Percentiles rank a stretch among this genome's conserved stretches.
phyloP scores from a whole-genome alignment of 2,888 invertebrate genomes.

The Drosophila lacicola region DNA sequence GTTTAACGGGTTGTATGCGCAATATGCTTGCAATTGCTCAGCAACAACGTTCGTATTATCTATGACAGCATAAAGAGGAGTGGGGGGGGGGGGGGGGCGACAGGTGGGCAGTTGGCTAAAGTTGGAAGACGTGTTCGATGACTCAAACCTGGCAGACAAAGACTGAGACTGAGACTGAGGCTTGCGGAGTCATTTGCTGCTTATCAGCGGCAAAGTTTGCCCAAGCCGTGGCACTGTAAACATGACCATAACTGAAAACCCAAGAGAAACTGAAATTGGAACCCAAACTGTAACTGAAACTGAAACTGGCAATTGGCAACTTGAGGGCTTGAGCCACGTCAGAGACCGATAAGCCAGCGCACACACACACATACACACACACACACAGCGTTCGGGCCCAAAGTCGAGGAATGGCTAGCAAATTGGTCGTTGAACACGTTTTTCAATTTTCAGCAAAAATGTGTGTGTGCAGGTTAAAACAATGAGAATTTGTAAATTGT shows the following conservation, averaged over 20 bases:
- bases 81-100: neutral
- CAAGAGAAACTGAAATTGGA: slow-evolving; percentile 18
- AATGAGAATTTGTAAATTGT: slow-evolving; percentile 44
- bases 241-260: slow-evolving; percentile 35
- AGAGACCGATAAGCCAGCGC: slow-evolving; percentile 36
- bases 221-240: slow-evolving; percentile 53
- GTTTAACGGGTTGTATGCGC: slow-evolving; percentile 67
- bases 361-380: slow-evolving; percentile 10
- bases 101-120: neutral
- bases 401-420: slow-evolving; percentile 26
- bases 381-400: slow-evolving; percentile 7
- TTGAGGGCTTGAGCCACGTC: slow-evolving; percentile 23
- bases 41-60: slow-evolving; percentile 38
- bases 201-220: slow-evolving; percentile 77
- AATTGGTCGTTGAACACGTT: slow-evolving; percentile 78
- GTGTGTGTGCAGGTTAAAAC: slow-evolving; percentile 23
- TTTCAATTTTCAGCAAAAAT: slow-evolving; percentile 48
- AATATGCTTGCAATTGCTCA: slow-evolving; percentile 59
- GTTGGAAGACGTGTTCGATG: slow-evolving; percentile 60
- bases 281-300: slow-evolving; percentile 18
- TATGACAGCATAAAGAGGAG: slow-evolving; percentile 42
- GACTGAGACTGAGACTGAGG: neutral
- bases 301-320: slow-evolving; percentile 25
- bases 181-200: slow-evolving; percentile 10
- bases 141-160: slow-evolving; percentile 44